Evolutionary conservation across 2,113 vertebrate genomes (phyloP), one percentile per base, ranked within the genome.

Genomic region (Ptilorrhoa leucosticta): DNA sequence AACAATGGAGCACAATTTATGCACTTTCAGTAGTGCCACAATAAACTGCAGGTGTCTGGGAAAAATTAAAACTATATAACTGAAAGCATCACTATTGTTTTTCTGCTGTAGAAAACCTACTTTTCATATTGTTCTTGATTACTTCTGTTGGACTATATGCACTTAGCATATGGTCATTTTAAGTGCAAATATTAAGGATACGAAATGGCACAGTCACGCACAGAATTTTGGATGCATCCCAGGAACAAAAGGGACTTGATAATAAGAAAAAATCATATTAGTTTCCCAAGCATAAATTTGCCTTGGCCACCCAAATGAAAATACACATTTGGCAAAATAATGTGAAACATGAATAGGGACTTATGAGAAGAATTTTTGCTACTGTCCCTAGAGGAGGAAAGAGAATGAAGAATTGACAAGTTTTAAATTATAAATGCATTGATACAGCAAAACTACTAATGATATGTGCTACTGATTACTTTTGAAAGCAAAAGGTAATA

Each of bases 171-270:
- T 56, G 72, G 69, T 57, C 9, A 94, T 93, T 96, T 96, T 78
- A 94, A 96, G 95, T 83, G 77, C 71, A 95, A 93, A 87, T 96
- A 96, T 88, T 95, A 89, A 85, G 35, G 61, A 57, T 73, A 85
- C 80, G 44, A 95, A 96, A 87, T 95, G 71, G 27, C 54, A 89
- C 3, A 33, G 51, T 88, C 47, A 76, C 35, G 60, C 66, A 58
- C 4, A 3, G 16, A 87, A 94, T 93, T 94, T 60, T 96, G 79
- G 77, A 72, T 85, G 37, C 26, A 39, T 71, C 45, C 77, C 81
- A 96, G 53, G 28, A 94, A 30, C 37, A 54, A 72, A 90, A 86
- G 51, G 70, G 44, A 33, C 8, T 96, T 72, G 31, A 93, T 79
- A 90, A 86, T 69, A 90, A 81, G 47, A 72, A 71, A 90, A 95